phyloP scores from a whole-genome alignment of 2,797 vertebrate genomes.

The Gymnodraco acuticeps region DNA sequence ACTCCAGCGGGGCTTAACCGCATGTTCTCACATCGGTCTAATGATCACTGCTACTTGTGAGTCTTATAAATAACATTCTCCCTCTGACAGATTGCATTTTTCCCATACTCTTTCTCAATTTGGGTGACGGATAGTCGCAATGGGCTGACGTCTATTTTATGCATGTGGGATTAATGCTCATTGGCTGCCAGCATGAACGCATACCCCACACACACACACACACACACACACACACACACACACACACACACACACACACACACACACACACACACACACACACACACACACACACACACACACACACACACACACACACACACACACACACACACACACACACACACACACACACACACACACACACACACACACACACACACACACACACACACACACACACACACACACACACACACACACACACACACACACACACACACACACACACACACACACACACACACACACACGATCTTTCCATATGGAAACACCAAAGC shows the following conservation, averaged over 20 bases:
- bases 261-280: too few relatives aligned
- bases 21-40: not conserved
- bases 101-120: conserved; percentile 41
- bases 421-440: not conserved
- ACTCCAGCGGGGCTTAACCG: not conserved
- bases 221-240: too few relatives aligned
- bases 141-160: conserved; percentile 29
- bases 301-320: too few relatives aligned
- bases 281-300: too few relatives aligned
- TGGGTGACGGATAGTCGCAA: conserved; percentile 44
- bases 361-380: not conserved
- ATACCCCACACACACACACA: not conserved
- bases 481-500: not conserved
- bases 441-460: not conserved
- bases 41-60: conserved; percentile 17
- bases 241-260: too few relatives aligned
- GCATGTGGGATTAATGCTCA: conserved; percentile 34
- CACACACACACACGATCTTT: too few relatives aligned
- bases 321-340: not conserved
- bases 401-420: not conserved
- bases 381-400: not conserved
- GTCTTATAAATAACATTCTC: conserved; percentile 18
- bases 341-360: not conserved
- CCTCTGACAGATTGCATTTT: conserved; percentile 47
- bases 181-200: not conserved